phyloP scores from a whole-genome alignment of 1,140 invertebrate species.

The Halesus radiatus region DNA sequence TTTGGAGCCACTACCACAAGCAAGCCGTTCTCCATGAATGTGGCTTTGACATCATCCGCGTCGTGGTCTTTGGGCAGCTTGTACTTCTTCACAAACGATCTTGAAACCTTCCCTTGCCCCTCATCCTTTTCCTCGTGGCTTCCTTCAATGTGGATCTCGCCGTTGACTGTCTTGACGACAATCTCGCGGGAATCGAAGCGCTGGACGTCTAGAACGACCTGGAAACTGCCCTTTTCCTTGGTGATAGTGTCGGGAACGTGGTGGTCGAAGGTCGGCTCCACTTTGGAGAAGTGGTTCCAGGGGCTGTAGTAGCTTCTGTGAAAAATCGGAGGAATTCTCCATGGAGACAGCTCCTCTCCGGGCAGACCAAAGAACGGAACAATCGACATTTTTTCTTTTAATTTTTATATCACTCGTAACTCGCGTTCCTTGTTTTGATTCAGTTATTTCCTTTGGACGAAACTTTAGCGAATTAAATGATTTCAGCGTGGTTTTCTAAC shows the following conservation, averaged over 20 bases:
- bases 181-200: conserved; percentile 86
- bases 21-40: conserved; percentile 81
- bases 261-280: neutral
- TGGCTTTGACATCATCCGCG: conserved; percentile 75
- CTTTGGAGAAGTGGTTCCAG: neutral
- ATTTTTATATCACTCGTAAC: too few species aligned
- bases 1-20: conserved; percentile 77
- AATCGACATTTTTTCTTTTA: neutral
- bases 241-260: neutral
- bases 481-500: too few species aligned
- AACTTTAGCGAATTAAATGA: too few species aligned
- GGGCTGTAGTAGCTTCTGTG: conserved; percentile 2
- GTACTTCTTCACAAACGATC: conserved; percentile 81
- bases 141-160: conserved; percentile 73
- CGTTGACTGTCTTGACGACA: conserved; percentile 80
- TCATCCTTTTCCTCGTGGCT: conserved; percentile 84
- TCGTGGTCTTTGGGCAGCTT: conserved; percentile 77
- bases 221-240: neutral
- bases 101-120: conserved; percentile 79
- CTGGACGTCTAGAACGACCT: conserved; percentile 80
- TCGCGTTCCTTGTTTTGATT: too few species aligned
- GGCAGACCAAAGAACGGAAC: neutral
- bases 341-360: neutral
- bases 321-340: neutral
- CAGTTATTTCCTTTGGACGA: too few species aligned